A percentile compares a stretch with the other conserved stretches of the same genome.
These are phyloP conservation scores for Tylochromis polylepis DNA, from an alignment of 2,113 vertebrate genomes.

Conservation along the genomic window DNA sequence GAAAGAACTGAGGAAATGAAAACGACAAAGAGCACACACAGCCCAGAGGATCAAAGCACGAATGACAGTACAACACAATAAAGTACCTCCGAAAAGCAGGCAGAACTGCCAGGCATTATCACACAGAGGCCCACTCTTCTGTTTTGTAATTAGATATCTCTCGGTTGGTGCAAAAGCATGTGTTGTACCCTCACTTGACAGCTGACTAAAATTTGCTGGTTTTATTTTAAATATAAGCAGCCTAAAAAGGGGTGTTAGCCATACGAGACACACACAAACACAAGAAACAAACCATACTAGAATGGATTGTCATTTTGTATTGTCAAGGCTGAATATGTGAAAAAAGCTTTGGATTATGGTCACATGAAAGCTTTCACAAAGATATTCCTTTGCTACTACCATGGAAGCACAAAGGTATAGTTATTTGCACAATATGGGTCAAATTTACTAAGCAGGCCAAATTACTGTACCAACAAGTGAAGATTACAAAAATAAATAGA, in stretches of 20 bases:
- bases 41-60: neutral
- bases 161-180: neutral
- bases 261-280: neutral
- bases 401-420: neutral
- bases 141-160: neutral
- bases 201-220: neutral
- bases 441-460: neutral
- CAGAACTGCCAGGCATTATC: neutral
- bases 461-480: neutral
- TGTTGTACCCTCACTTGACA: neutral
- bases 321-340: neutral
- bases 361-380: neutral
- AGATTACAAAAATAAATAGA: neutral
- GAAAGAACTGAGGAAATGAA: neutral
- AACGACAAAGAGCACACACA: neutral
- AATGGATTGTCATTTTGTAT: neutral
- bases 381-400: neutral
- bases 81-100: neutral
- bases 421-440: neutral
- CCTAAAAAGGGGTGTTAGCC: neutral
- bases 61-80: neutral
- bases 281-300: neutral
- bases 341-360: neutral
- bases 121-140: neutral
- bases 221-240: neutral